These are phyloP conservation scores for Cyclargus thomasi DNA, from an alignment of 1,140 invertebrate species.

Conservation along the genomic window DNA sequence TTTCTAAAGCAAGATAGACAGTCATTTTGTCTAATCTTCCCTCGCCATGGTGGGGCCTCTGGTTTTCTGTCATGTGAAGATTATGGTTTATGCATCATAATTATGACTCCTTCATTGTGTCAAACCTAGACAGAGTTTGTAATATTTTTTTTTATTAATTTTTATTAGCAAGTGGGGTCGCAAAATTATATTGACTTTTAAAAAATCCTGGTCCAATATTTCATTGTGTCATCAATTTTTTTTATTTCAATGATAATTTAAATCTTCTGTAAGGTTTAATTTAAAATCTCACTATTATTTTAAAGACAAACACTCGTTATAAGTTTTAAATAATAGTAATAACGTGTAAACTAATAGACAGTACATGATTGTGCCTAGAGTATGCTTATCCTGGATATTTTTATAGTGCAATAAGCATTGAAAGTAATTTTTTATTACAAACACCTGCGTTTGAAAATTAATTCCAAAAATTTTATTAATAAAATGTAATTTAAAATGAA, in stretches of 20 bases:
- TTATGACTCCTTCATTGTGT: too few species aligned
- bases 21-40: too few species aligned
- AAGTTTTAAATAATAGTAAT: constrained; percentile 34
- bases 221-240: constrained; percentile 12
- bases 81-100: too few species aligned
- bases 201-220: constrained; percentile 11
- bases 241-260: constrained; percentile 11
- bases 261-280: constrained; percentile 13
- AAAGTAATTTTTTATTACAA: constrained; percentile 18
- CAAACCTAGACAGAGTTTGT: too few species aligned
- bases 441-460: background rate
- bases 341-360: constrained; percentile 58
- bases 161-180: background rate
- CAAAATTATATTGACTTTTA: background rate
- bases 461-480: background rate
- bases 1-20: too few species aligned
- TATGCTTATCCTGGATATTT: constrained; percentile 67
- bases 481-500: background rate
- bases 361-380: constrained; percentile 72
- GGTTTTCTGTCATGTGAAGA: too few species aligned
- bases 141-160: too few species aligned
- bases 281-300: constrained; percentile 39
- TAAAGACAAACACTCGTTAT: constrained; percentile 2
- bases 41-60: too few species aligned
- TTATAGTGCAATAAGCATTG: constrained; percentile 60